Evolutionary conservation across 2,113 vertebrate genomes (phyloP).

Genomic region (Apaloderma vittatum): DNA sequence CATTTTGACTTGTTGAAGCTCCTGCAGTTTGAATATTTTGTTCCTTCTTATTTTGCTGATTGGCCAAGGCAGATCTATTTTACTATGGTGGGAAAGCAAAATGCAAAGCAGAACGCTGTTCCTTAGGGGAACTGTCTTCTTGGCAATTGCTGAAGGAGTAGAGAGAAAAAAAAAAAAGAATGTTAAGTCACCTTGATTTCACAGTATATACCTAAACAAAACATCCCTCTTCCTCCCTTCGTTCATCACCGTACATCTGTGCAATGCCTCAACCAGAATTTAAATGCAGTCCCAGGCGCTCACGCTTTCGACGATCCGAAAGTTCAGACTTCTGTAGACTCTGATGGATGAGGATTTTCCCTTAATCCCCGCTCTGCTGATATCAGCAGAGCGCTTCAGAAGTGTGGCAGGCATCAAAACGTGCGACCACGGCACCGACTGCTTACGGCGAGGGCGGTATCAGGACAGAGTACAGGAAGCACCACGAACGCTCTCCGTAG

Average conservation of each 20-base stretch:
- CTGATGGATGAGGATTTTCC: slow-evolving; percentile 25
- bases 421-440: not conserved
- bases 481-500: not conserved
- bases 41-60: slow-evolving; percentile 42
- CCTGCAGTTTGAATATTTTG: no score
- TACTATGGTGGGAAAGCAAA: slow-evolving; percentile 29
- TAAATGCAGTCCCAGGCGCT: slow-evolving; percentile 41
- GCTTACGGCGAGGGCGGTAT: not conserved
- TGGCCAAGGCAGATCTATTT: slow-evolving; percentile 13
- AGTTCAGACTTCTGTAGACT: slow-evolving; percentile 31
- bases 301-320: not conserved
- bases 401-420: not conserved
- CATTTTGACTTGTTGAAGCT: no score
- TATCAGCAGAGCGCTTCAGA: slow-evolving; percentile 34
- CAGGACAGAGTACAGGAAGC: not conserved
- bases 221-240: slow-evolving; percentile 14
- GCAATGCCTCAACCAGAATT: slow-evolving; percentile 46
- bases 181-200: slow-evolving; percentile 50
- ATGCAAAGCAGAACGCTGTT: not conserved
- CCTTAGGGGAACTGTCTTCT: slow-evolving; percentile 36
- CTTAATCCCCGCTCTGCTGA: slow-evolving; percentile 43
- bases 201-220: not conserved
- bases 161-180: not conserved
- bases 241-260: slow-evolving; percentile 40
- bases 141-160: not conserved